Base-by-base conservation (phyloP, 2,797 vertebrate species). In the Oophaga sylvatica region DNA sequence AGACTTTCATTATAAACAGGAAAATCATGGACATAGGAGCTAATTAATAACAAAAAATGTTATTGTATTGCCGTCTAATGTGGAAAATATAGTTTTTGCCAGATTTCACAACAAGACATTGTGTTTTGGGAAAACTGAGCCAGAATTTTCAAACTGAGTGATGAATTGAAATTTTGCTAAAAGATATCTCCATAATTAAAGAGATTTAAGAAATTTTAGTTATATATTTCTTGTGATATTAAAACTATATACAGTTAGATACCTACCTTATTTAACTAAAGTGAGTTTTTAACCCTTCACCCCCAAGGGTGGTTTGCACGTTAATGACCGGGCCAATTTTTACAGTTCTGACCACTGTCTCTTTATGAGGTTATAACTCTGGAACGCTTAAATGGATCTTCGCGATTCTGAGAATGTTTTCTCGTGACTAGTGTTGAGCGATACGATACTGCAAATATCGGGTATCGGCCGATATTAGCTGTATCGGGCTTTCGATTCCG, bases 71-170 rank as follows among this genome's bases (percentile, higher is more conserved):
- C n/a, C 26, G 53, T 9, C 13, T 82, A 87, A 82, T 87, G 73
- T 82, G 80, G 86, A 82, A 87, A 87, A 77, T 19, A 76, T 22
- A 5, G 19, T 56, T 82, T 81, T 10, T 71, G 70, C 86, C 80
- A 87, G 59, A 82, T 87, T 87, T 76, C 45, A 26, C 57, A 82
- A 75, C 1, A 56, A 48, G 62, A 67, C 20, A 80, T 73, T 80
- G 53, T 26, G 29, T 81, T 53, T 76, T 19, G 59, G 53, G 78
- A 45, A 73, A 81, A 63, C 67, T 48, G 59, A 26, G 56, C 41
- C 71, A 73, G 29, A 56, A 84, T 45, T 62, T 62, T 13, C 19
- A 73, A 68, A 41, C 56, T 73, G 35, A 48, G 20, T 75, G 41
- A 75, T 75, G 19, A 48, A 48, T 48, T 75, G 10, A 48, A 22